These are phyloP conservation scores for Squalus acanthias DNA, from an alignment of 2,797 vertebrate genomes.

Conservation along the genomic window DNA sequence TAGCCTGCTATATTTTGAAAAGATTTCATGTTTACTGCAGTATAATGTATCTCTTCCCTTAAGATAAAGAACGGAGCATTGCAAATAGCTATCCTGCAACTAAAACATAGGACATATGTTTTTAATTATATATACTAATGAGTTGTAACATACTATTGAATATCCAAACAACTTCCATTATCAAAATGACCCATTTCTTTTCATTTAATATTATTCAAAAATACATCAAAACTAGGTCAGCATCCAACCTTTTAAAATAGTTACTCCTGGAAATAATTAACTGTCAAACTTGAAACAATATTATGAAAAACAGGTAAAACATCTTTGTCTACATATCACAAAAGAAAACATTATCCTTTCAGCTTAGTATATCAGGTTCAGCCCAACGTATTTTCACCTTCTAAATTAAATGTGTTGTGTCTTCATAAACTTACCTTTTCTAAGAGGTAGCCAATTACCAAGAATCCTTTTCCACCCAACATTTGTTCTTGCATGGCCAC, in stretches of 20 bases:
- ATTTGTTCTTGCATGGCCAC: slow-evolving; percentile 85
- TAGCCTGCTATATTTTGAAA: neutral
- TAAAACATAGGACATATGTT: neutral
- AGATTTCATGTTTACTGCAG: neutral
- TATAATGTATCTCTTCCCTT: neutral
- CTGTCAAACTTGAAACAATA: neutral
- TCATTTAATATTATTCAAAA: neutral
- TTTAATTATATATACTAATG: neutral
- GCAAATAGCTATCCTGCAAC: neutral
- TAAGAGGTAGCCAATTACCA: slow-evolving; percentile 77
- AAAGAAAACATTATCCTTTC: neutral
- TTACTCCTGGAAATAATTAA: neutral
- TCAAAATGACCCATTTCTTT: neutral
- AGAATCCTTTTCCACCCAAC: slow-evolving; percentile 77
- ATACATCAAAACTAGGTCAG: neutral
- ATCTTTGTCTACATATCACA: neutral
- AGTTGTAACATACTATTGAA: neutral
- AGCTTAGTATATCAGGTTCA: neutral
- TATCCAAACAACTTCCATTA: neutral
- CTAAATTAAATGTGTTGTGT: neutral
- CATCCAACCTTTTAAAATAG: neutral
- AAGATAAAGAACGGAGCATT: neutral
- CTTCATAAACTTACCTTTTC: slow-evolving; percentile 65
- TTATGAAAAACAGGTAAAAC: neutral
- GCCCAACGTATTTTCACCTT: neutral